Conservation (phyloP, 2,113 vertebrate species). For the Phrynosoma platyrhinos region DNA sequence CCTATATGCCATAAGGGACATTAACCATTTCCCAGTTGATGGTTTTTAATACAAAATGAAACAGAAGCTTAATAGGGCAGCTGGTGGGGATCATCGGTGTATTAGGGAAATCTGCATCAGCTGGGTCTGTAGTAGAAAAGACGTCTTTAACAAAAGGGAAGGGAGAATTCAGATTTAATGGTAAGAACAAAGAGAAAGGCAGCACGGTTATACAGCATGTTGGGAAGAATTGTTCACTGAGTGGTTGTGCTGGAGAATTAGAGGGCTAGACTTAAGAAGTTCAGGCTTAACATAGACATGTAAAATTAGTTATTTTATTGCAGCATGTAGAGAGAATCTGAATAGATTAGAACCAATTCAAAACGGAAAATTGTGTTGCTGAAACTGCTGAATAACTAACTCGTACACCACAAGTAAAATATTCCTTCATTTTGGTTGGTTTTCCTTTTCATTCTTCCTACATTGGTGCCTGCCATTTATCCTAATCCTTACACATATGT, state of each 20-base stretch:
- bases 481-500: neutral
- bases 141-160: slow-evolving; percentile 15
- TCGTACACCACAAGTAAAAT: neutral
- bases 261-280: slow-evolving; percentile 37
- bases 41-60: slow-evolving; percentile 41
- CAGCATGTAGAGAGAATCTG: slow-evolving; percentile 15
- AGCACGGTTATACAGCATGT: slow-evolving; percentile 26
- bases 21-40: slow-evolving; percentile 37
- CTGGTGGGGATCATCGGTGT: neutral
- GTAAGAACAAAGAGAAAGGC: slow-evolving; percentile 31
- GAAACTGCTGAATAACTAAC: neutral
- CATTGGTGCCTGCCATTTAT: neutral
- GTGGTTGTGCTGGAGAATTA: neutral
- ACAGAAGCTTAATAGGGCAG: slow-evolving; percentile 32
- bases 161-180: neutral
- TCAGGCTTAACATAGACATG: slow-evolving; percentile 40
- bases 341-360: neutral
- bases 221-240: neutral
- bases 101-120: slow-evolving; percentile 9
- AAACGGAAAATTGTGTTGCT: neutral
- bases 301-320: slow-evolving; percentile 47
- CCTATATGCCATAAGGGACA: neutral
- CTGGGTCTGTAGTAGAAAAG: slow-evolving; percentile 22
- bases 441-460: neutral
- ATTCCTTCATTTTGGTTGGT: neutral